These are phyloP conservation scores for Agonopterix arenella DNA, from an alignment of 2,888 invertebrate genomes.

Conservation along the genomic window DNA sequence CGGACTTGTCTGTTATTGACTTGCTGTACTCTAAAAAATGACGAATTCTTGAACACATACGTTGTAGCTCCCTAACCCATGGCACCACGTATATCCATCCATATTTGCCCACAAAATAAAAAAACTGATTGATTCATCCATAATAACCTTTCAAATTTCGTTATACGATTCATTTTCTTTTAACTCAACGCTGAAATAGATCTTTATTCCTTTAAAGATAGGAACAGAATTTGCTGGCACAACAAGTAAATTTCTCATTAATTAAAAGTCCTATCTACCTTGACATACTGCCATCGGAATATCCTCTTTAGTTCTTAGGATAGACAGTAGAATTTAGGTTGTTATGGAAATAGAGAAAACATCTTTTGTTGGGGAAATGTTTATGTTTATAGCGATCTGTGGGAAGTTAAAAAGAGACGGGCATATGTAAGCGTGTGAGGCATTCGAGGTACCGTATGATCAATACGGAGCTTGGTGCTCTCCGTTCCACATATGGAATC, in stretches of 20 bases:
- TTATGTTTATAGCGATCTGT: conserved; percentile 74
- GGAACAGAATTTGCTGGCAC: conserved; percentile 69
- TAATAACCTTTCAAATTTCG: conserved; percentile 47
- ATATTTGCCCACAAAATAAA: no score
- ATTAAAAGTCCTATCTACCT: conserved; percentile 19
- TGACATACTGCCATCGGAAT: neutral
- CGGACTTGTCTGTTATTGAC: no score
- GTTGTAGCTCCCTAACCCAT: no score
- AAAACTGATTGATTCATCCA: conserved; percentile 18
- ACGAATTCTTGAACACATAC: no score
- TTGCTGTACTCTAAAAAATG: no score
- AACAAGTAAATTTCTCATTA: conserved; percentile 38
- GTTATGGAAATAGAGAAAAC: conserved; percentile 19
- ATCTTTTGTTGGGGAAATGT: conserved; percentile 45
- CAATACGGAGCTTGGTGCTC: conserved; percentile 50
- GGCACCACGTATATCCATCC: no score
- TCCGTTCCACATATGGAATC: conserved; percentile 5
- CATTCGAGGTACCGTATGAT: conserved; percentile 46
- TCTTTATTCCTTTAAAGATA: conserved; percentile 73
- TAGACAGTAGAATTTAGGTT: conserved; percentile 19
- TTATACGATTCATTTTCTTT: conserved; percentile 63
- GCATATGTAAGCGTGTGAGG: conserved; percentile 70
- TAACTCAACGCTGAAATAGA: conserved; percentile 62
- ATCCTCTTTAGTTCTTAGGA: neutral
- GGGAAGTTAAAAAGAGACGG: conserved; percentile 74